Evolutionary conservation across 1,140 invertebrate species (phyloP).

Genomic region (Luehdorfia chinensis): DNA sequence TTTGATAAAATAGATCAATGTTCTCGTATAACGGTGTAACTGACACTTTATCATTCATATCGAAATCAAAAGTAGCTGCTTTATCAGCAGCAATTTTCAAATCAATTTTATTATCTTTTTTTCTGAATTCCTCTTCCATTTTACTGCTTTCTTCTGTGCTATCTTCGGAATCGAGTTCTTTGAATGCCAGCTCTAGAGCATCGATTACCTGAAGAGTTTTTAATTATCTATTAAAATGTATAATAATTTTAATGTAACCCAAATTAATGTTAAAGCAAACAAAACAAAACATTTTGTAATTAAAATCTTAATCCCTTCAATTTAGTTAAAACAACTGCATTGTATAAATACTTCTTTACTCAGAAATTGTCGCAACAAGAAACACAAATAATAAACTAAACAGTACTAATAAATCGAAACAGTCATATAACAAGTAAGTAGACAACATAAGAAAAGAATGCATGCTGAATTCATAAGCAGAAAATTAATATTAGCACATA

Average conservation of each 20-base stretch:
- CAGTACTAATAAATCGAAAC: no score
- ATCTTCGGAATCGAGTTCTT: conserved; percentile 78
- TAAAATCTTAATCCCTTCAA: no score
- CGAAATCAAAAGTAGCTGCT: conserved; percentile 37
- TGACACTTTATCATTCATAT: conserved; percentile 47
- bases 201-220: conserved; percentile 9
- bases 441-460: not conserved
- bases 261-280: not conserved
- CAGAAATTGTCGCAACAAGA: no score
- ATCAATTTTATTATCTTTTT: conserved; percentile 19
- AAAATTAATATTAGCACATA: conserved; percentile 33
- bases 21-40: conserved; percentile 79
- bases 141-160: conserved; percentile 37
- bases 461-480: conserved; percentile 19
- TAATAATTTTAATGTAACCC: not conserved
- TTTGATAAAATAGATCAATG: conserved; percentile 77
- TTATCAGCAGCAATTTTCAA: conserved; percentile 25
- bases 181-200: conserved; percentile 79
- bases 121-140: conserved; percentile 32
- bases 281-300: conserved; percentile 2
- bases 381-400: no score
- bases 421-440: no score
- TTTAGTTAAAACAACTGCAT: no score
- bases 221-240: not conserved
- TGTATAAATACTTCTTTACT: no score